Evolutionary conservation across 2,113 vertebrate species (phyloP), one percentile per base, ranked within the genome.

Genomic region (Ceyx margarethae): DNA sequence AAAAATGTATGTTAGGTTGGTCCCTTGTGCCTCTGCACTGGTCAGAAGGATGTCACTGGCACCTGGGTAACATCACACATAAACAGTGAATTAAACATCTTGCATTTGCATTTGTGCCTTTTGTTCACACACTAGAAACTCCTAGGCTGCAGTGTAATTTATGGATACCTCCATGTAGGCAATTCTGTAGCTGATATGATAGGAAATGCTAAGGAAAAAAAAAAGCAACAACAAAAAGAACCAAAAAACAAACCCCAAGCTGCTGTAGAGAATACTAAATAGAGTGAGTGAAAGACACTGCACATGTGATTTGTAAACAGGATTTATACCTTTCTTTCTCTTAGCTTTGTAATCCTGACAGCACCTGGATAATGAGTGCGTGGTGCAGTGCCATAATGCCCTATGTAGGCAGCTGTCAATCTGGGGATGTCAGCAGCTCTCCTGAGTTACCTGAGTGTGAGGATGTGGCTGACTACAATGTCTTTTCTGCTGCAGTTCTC

Each of bases 41-140:
- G 97, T 97, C 97, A 97, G 95, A 96, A 95, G 91, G 96, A 98
- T 97, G 97, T 97, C 94, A 96, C 89, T 95, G 96, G 97, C 97
- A 98, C 96, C 97, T 98, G 97, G 96, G 97, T 97, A 98, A 97
- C 97, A 98, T 97, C 96, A 95, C 97, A 97, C 89, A 97, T 95
- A 97, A 96, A 97, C 96, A 95, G 96, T 94, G 97, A 97, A 97
- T 97, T 97, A 97, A 97, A 92, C 91, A 97, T 96, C 85, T 95
- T 79, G 53, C 91, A 97, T 98, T 98, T 97, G 96, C 97, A 98
- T 97, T 96, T 90, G 76, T 93, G 91, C 66, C 96, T 97, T 97
- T 98, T 98, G 97, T 98, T 98, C 93, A 97, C 93, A 96, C 91
- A 88, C 92, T 95, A 87, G 90, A 97, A 97, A 96, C 88, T 96